phyloP scores from a whole-genome alignment of 1,140 invertebrate genomes.

The Nephotettix cincticeps region DNA sequence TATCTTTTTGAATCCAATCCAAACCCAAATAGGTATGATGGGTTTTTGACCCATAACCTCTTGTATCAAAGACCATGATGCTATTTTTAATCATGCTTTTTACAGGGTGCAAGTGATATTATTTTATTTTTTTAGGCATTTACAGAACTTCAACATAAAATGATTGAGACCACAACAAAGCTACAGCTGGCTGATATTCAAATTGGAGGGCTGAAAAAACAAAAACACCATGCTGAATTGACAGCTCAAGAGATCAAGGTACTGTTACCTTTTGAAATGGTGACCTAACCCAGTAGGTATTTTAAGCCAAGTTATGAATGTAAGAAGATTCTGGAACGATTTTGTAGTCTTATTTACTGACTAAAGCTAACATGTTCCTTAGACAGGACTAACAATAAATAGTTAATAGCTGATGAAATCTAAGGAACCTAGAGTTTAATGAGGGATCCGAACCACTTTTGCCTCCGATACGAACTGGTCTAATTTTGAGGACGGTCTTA shows the following conservation, averaged over 20 bases:
- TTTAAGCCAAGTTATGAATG: background rate
- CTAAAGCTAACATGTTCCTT: too few species aligned
- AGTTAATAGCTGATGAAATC: background rate
- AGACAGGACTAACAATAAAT: background rate
- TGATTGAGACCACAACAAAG: conserved; percentile 77
- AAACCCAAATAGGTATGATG: too few species aligned
- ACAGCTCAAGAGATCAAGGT: conserved; percentile 64
- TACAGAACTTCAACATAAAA: conserved; percentile 78
- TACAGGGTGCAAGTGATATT: too few species aligned
- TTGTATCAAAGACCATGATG: too few species aligned
- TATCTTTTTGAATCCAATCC: too few species aligned
- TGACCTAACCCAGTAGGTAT: background rate
- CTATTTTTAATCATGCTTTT: too few species aligned
- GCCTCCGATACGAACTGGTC: background rate
- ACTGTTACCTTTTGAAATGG: conserved; percentile 18
- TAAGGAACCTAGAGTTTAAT: too few species aligned
- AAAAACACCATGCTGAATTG: conserved; percentile 67
- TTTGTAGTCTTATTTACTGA: too few species aligned
- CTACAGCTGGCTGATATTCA: conserved; percentile 76
- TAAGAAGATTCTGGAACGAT: too few species aligned
- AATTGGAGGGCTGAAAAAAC: conserved; percentile 67
- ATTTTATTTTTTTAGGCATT: conserved; percentile 78
- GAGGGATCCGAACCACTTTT: too few species aligned
- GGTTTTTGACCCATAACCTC: too few species aligned
- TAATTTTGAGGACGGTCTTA: background rate